Base-by-base conservation (phyloP, 2,888 invertebrate species). In the Agrotis exclamationis region DNA sequence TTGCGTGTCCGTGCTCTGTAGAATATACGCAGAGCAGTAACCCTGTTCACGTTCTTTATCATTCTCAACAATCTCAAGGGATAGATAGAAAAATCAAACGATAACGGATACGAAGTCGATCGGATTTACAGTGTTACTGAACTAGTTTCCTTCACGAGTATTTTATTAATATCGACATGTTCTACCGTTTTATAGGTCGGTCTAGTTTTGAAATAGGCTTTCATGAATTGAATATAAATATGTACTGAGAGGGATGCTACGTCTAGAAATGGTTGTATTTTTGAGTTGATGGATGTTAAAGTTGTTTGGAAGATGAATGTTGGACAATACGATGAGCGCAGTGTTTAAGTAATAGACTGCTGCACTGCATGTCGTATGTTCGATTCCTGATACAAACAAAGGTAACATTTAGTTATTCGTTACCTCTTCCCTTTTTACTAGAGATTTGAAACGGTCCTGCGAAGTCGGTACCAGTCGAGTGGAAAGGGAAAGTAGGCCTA, bases 51-150 rank as follows among this genome's bases (percentile, higher is more conserved):
- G n/a, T 56, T 51, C 57, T 76, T 60, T 62, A 66, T 62, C 44
- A 58, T 44, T n/a, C 16, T 33, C 3, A 50, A 1, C 5, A 51
- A 45, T 67, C 80, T 74, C 80, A 22, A 4, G 62, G 80, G 80
- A 60, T 48, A 13, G 11, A 59, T 72, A 69, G 60, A 65, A 79
- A 80, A 54, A 65, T 74, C 64, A 74, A 62, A 80, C 44, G 76
- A 20, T 64, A 56, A 56, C 22, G 80, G 51, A 79, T 76, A 79
- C 6, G 24, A 44, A 74, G 39, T 73, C 22, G 54, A 74, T 65
- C 51, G 54, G 71, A 77, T 79, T 72, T 67, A 76, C 22, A 62
- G 24, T 70, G 54, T 77, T 54, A 74, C 28, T 44, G 53, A 54
- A 51, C 14, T n/a, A 53, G 57, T 28, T 47, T 39, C 50, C 60